A percentile compares a stretch with the other conserved stretches of the same genome.
These are phyloP conservation scores for Psephotus haematonotus DNA, from an alignment of 2,113 vertebrate genomes.

Conservation along the genomic window DNA sequence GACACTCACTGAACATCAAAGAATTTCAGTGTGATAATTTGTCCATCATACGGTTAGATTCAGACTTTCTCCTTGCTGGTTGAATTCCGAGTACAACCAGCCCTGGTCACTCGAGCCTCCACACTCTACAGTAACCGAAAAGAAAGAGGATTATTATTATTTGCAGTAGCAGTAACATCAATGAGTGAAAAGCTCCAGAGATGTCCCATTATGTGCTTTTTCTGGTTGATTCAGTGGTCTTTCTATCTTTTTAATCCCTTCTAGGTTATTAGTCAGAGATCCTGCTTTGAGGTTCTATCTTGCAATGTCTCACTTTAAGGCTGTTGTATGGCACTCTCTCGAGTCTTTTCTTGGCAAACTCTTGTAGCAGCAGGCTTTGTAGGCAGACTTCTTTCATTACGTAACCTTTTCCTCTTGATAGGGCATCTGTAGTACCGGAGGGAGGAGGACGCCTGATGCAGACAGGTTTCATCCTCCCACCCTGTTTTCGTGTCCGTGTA, in stretches of 20 bases:
- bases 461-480: slow-evolving; percentile 69
- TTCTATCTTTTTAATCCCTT: neutral
- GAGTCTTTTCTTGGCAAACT: slow-evolving; percentile 58
- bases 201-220: neutral
- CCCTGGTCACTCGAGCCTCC: neutral
- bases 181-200: neutral
- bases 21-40: neutral
- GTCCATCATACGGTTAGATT: neutral
- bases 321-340: neutral
- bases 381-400: slow-evolving; percentile 65
- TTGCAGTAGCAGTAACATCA: neutral
- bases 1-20: neutral
- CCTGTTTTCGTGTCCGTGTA: slow-evolving; percentile 60
- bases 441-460: slow-evolving; percentile 63
- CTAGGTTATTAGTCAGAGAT: neutral
- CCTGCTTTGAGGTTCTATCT: neutral
- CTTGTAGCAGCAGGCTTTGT: slow-evolving; percentile 66
- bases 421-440: slow-evolving; percentile 65
- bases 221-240: neutral
- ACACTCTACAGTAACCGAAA: neutral
- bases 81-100: neutral
- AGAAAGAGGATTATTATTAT: neutral
- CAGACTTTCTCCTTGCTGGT: neutral
- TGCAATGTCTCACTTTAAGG: slow-evolving; percentile 17
- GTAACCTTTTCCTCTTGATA: slow-evolving; percentile 65